Percentiles rank a stretch among this genome's conserved stretches.
Conservation (phyloP, 2,113 vertebrate species). For the Ovis canadensis region DNA sequence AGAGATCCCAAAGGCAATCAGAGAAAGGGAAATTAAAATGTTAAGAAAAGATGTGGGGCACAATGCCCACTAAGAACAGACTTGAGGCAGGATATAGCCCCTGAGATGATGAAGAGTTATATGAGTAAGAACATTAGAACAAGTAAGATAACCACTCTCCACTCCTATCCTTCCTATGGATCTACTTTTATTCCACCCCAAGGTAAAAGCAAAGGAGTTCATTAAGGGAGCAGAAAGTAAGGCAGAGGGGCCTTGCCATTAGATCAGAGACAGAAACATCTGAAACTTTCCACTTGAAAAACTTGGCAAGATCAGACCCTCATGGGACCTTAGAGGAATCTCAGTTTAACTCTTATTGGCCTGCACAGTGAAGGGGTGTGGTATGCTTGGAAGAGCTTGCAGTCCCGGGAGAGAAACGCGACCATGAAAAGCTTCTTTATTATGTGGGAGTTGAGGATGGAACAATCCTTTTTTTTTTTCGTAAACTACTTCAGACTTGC, state of each 20-base stretch:
- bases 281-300: slow-evolving; percentile 69
- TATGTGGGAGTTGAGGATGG: slow-evolving; percentile 45
- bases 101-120: background rate
- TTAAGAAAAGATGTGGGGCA: background rate
- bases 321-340: slow-evolving; percentile 42
- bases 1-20: background rate
- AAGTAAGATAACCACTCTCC: background rate
- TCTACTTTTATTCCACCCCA: slow-evolving; percentile 27
- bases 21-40: background rate
- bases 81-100: background rate
- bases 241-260: background rate
- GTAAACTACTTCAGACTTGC: slow-evolving; percentile 38
- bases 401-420: slow-evolving; percentile 38
- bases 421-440: slow-evolving; percentile 49
- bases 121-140: background rate
- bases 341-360: slow-evolving; percentile 63
- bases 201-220: slow-evolving; percentile 2
- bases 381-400: slow-evolving; percentile 46
- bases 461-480: slow-evolving; percentile 32
- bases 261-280: slow-evolving; percentile 63
- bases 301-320: slow-evolving; percentile 60
- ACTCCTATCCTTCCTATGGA: background rate
- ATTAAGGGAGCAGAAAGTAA: slow-evolving; percentile 25
- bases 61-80: background rate
- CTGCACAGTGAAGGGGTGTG: slow-evolving; percentile 35